These are phyloP conservation scores for Chaenodraco wilsoni DNA, from an alignment of 2,797 vertebrate species.

Conservation along the genomic window DNA sequence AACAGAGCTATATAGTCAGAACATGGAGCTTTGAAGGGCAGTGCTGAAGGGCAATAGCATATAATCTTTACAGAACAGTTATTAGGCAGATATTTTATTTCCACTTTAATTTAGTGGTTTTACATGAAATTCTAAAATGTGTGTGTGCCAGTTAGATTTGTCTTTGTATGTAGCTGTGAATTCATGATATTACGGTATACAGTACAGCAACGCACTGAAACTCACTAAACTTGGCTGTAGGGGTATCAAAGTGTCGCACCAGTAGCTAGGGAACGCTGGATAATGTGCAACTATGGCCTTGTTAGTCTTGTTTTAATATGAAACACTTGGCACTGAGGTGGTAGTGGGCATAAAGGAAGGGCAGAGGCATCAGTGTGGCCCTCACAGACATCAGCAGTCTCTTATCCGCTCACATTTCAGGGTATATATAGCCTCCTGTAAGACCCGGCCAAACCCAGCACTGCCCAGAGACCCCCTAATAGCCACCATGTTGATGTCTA, in stretches of 20 bases:
- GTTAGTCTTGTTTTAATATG: constrained; percentile 35
- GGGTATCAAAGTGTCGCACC: constrained; percentile 9
- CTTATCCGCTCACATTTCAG: constrained; percentile 83
- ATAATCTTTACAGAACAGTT: constrained; percentile 3
- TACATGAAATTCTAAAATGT: not conserved
- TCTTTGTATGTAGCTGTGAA: not conserved
- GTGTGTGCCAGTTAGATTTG: not conserved
- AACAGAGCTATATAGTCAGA: not conserved
- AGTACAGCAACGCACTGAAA: not conserved
- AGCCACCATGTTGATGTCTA: constrained; percentile 34
- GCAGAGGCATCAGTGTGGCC: constrained; percentile 67
- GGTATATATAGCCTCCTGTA: constrained; percentile 79
- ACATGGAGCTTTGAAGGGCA: not conserved
- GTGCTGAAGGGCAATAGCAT: constrained; percentile 1
- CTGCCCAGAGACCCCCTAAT: constrained; percentile 33
- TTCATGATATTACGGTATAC: not conserved
- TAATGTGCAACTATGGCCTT: constrained; percentile 18
- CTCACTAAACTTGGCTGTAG: not conserved
- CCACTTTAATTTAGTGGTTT: constrained; percentile 9
- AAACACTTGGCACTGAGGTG: constrained; percentile 35
- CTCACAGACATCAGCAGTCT: constrained; percentile 62
- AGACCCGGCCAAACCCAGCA: constrained; percentile 47
- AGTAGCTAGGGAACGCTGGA: constrained; percentile 9
- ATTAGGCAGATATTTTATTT: constrained; percentile 30
- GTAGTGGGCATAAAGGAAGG: constrained; percentile 29